phyloP scores from a whole-genome alignment of 2,888 invertebrate species.

The Coleophora flavipennella region DNA sequence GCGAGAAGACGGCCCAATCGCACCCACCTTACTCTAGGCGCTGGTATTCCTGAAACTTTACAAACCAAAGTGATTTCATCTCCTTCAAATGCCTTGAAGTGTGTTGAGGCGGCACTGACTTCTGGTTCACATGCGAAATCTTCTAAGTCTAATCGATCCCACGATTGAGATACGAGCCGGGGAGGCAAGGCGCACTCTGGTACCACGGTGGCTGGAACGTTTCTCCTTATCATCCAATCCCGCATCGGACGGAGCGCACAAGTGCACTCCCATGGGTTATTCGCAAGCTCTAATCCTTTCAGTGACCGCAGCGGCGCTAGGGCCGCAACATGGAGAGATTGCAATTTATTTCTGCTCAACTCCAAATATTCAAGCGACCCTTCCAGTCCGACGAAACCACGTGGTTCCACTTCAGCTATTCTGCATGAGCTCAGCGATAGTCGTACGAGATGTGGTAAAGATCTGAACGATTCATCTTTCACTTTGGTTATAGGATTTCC shows the following conservation, averaged over 20 bases:
- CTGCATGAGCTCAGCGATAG: conserved; percentile 83
- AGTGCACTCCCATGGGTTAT: conserved; percentile 88
- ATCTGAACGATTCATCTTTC: conserved; percentile 77
- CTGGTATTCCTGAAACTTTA: conserved; percentile 79
- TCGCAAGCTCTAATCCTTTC: conserved; percentile 82
- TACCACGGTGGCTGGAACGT: conserved; percentile 78
- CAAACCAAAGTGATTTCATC: conserved; percentile 82
- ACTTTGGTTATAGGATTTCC: conserved; percentile 83
- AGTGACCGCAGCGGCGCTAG: conserved; percentile 78
- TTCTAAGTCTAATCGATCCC: conserved; percentile 83
- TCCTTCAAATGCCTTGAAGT: conserved; percentile 78
- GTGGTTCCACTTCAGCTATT: conserved; percentile 77
- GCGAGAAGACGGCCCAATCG: conserved; percentile 79
- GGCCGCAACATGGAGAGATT: conserved; percentile 76
- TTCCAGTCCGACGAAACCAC: conserved; percentile 82
- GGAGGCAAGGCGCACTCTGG: conserved; percentile 80
- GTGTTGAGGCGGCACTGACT: conserved; percentile 73
- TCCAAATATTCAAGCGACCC: conserved; percentile 82
- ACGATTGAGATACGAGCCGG: conserved; percentile 75
- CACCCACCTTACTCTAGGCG: conserved; percentile 81
- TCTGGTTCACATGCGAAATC: conserved; percentile 86
- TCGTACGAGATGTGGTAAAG: conserved; percentile 78
- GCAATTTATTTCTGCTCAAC: conserved; percentile 81
- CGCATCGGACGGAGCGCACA: conserved; percentile 81
- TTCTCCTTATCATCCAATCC: conserved; percentile 84